Evolutionary conservation across 2,113 vertebrate genomes (phyloP).

Genomic region (Castor canadensis): DNA sequence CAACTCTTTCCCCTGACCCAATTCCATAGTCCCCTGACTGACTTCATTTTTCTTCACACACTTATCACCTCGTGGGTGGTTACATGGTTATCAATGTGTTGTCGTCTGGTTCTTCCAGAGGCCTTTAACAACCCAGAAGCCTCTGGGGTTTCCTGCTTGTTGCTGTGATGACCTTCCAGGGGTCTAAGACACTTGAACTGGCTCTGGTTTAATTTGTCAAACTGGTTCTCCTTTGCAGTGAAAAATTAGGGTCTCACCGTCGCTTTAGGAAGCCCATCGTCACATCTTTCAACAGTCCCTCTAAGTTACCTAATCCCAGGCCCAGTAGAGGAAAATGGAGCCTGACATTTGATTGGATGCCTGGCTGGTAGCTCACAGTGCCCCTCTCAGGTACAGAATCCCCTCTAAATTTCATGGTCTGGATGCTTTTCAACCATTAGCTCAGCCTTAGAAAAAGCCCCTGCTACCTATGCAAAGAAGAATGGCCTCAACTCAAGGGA

Average conservation of each 20-base stretch:
- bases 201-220: neutral
- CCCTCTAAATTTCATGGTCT: neutral
- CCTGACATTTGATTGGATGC: no score
- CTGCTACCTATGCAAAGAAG: neutral
- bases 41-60: neutral
- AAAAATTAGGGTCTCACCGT: neutral
- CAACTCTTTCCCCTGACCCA: neutral
- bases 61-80: neutral
- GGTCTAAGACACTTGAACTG: neutral
- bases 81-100: neutral
- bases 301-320: no score
- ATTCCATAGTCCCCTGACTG: neutral
- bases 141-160: neutral
- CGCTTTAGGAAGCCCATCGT: neutral
- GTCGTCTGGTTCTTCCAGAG: neutral
- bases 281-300: fast-evolving
- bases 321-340: fast-evolving
- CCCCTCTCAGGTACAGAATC: neutral
- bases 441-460: fast-evolving
- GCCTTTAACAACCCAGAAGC: neutral
- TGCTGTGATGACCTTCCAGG: neutral
- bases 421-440: neutral
- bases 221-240: neutral
- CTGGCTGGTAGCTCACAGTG: neutral
- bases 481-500: fast-evolving